phyloP scores from a whole-genome alignment of 2,113 vertebrate genomes.

The Octodon degus region DNA sequence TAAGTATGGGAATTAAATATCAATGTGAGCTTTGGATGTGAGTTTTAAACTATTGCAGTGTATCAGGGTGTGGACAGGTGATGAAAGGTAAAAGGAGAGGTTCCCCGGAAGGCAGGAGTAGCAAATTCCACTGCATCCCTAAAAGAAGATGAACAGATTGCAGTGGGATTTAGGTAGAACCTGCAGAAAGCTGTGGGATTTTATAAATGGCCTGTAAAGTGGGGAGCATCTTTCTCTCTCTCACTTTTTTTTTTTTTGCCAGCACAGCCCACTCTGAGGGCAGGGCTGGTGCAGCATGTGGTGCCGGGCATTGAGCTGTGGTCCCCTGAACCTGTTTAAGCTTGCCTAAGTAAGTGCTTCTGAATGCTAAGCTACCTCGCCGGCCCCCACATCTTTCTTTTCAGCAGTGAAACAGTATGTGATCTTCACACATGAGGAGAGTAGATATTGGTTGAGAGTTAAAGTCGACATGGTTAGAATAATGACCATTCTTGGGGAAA shows the following conservation, averaged over 20 bases:
- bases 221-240: neutral
- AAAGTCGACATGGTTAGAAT: neutral
- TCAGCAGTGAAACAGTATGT: neutral
- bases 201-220: accelerated
- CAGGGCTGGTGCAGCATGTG: too few species aligned
- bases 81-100: too few species aligned
- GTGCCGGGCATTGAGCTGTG: too few species aligned
- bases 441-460: neutral
- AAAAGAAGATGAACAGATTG: neutral
- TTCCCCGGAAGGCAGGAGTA: neutral
- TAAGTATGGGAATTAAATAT: neutral
- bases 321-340: too few species aligned
- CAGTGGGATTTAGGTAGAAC: accelerated
- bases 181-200: neutral
- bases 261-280: too few species aligned
- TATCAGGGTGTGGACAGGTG: neutral
- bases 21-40: neutral
- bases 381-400: too few species aligned
- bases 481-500: neutral
- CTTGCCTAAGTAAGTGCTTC: too few species aligned
- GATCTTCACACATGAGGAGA: neutral
- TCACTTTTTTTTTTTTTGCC: too few species aligned
- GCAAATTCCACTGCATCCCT: too few species aligned
- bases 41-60: too few species aligned
- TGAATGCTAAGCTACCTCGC: too few species aligned